These are phyloP conservation scores for Lasioglossum marginatum DNA, from an alignment of 2,888 invertebrate genomes.

Conservation along the genomic window DNA sequence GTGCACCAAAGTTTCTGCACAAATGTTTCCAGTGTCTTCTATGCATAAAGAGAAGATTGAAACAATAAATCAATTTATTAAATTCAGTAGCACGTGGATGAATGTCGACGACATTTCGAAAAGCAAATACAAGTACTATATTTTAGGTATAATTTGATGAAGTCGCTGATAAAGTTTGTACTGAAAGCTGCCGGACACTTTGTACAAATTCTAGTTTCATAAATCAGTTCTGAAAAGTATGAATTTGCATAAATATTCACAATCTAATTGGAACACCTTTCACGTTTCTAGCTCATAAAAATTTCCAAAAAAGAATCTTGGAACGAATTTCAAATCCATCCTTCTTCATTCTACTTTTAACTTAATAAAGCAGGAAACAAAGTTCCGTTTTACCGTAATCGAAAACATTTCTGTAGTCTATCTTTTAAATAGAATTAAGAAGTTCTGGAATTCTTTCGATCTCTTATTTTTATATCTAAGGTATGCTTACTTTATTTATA, in stretches of 20 bases:
- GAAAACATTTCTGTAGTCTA: not conserved
- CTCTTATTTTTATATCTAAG: not conserved
- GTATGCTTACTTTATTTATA: not conserved
- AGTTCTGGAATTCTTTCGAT: not conserved
- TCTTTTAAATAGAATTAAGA: not conserved
- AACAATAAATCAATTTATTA: not conserved
- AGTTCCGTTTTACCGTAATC: not conserved
- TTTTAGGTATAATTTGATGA: not conserved
- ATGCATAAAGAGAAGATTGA: not conserved
- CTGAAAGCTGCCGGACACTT: not conserved
- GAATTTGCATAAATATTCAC: too few relatives aligned
- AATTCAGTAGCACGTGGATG: not conserved
- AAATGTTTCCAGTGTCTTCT: not conserved
- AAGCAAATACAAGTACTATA: not conserved
- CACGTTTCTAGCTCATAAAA: not conserved
- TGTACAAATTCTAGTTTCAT: not conserved
- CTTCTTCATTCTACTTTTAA: not conserved
- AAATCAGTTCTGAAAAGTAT: not conserved
- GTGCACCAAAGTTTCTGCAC: not conserved
- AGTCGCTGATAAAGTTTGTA: not conserved
- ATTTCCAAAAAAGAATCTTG: not conserved
- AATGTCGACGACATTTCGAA: not conserved
- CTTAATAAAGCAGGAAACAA: not conserved
- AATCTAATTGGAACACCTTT: not conserved
- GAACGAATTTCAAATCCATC: not conserved